Conservation (phyloP, 2,888 invertebrate species). For the Cremastobaeus sp. region DNA sequence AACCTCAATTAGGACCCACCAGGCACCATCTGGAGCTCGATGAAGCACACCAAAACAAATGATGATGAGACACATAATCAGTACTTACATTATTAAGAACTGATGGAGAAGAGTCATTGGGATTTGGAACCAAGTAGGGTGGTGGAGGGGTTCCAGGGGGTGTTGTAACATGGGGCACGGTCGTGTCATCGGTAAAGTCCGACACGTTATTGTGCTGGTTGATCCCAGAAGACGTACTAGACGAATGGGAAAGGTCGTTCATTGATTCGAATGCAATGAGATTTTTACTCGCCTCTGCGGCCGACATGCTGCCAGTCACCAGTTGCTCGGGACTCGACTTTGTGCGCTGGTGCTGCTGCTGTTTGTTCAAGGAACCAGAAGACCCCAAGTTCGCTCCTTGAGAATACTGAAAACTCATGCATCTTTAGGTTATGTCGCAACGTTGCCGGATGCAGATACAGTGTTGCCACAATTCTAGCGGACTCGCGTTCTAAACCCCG, state of each 20-base stretch:
- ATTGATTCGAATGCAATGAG: constrained; percentile 82
- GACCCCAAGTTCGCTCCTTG: constrained; percentile 73
- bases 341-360: constrained; percentile 82
- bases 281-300: constrained; percentile 78
- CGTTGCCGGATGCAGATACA: neutral
- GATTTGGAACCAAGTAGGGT: constrained; percentile 83
- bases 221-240: constrained; percentile 8
- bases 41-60: too few species aligned
- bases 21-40: too few species aligned
- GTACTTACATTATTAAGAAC: constrained; percentile 52
- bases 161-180: constrained; percentile 78
- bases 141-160: constrained; percentile 94
- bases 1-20: too few species aligned
- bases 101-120: constrained; percentile 69
- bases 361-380: constrained; percentile 74
- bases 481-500: too few species aligned
- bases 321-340: constrained; percentile 84
- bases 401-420: constrained; percentile 67
- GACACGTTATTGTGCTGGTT: constrained; percentile 25
- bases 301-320: constrained; percentile 73
- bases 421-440: neutral
- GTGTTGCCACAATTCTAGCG: too few species aligned
- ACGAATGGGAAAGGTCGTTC: constrained; percentile 79
- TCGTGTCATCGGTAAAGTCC: constrained; percentile 48
- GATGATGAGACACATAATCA: too few species aligned